Evolutionary conservation across 2,797 vertebrate species (phyloP), one percentile per base, ranked within the genome.

Genomic region (Enteromius trimaculatus): DNA sequence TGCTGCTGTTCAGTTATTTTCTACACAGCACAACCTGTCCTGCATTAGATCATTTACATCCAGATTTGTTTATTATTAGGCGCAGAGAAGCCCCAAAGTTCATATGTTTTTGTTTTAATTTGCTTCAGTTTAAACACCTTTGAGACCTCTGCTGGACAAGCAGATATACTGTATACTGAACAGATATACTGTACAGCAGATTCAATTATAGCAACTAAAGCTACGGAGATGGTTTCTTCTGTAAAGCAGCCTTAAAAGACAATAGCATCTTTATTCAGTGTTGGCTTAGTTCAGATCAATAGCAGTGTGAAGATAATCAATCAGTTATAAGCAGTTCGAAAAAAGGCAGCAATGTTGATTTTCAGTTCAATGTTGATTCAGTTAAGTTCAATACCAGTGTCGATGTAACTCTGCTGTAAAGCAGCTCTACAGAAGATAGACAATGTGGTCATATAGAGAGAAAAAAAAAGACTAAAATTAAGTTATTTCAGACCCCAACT

Each of bases 21-120:
- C 51, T 39, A 75, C 51, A 58, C 49, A 53, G 49, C 29, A 74
- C 6, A 31, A 17, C 47, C 26, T 31, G 29, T 74, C 71, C 47
- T 53, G 17, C 17, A 14, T 53, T 53, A 31, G 71, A 74, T 55
- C 4, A 76, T 58, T 37, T 75, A 55, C 31, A 75, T 75, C 49
- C n/a, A 37, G 29, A 75, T 75, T 37, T 75, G 71, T 23, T 75
- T 55, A 51, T 75, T 37, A 37, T 3, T 1, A 37, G 29, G 11
- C 0, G 0, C 47, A 37, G 19, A 7, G 17, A 26, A 31, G 21
- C 3, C 1, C 4, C n/a, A 76, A 76, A 7, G 21, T 37, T 76
- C 21, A 13, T 14, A 8, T 31, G 9, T 44, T 29, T 64, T 51
- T 74, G 29, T 55, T 51, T 29, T 39, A 34, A 9, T 58, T 34